phyloP scores from a whole-genome alignment of 2,113 vertebrate species.

The Muscicapa adusta region DNA sequence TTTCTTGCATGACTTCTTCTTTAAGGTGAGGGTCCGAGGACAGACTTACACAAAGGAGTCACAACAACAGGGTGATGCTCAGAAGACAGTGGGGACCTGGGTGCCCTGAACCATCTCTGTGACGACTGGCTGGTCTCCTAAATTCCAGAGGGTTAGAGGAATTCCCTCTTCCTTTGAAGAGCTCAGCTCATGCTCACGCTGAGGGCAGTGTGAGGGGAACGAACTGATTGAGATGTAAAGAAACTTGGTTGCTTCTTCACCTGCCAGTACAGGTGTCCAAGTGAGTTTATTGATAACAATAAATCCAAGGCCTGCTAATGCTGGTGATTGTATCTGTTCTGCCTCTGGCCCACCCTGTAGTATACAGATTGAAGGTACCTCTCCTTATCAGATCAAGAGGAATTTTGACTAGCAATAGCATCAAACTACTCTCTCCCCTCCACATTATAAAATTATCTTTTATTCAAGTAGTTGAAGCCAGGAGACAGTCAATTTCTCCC shows the following conservation, averaged over 20 bases:
- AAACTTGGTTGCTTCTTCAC: background rate
- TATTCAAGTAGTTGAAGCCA: background rate
- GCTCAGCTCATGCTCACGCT: fast-evolving
- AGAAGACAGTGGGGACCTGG: background rate
- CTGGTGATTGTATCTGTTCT: background rate
- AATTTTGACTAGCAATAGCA: background rate
- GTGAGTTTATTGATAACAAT: background rate
- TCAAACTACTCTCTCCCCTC: background rate
- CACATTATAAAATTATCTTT: background rate
- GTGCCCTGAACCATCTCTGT: background rate
- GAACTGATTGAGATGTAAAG: background rate
- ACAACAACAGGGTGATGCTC: background rate
- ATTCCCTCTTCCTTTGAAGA: background rate
- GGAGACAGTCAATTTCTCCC: background rate
- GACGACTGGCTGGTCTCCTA: background rate
- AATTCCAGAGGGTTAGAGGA: background rate
- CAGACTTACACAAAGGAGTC: background rate
- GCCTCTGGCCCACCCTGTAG: background rate
- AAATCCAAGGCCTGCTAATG: background rate
- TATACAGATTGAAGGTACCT: background rate
- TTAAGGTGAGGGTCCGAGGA: background rate
- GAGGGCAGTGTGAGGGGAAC: background rate
- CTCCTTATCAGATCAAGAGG: background rate
- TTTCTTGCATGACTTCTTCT: background rate
- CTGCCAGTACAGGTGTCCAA: background rate